Base-by-base conservation (phyloP, 2,888 invertebrate species). In the Escarpia spicata region DNA sequence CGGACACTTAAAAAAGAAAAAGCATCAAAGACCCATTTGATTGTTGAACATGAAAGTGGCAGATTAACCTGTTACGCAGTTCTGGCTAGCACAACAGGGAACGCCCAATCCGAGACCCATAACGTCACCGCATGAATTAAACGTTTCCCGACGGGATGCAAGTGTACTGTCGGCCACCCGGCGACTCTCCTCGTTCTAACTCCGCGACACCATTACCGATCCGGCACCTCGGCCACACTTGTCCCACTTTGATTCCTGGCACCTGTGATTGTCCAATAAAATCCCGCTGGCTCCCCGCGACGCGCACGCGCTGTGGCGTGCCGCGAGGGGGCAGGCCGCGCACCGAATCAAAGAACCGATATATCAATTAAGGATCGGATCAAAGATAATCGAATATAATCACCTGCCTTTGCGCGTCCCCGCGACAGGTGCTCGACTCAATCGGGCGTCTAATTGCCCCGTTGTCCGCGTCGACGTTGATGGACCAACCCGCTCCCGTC, bases 251-350 rank as follows among this genome's bases (percentile, higher is more conserved):
- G 75, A 75, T 75, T 75, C 75, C 26, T 2, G 75, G 6, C 75
- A 26, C 75, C 75, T 26, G 26, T 75, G 75, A 75, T 75, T 75
- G 75, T 26, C 75, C 75, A 75, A 75, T 75, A 75, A 75, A 75
- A 26, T 75, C 75, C 75, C 75, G 75, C 6, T 26, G 6, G 75
- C 75, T 26, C 75, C 75, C 75, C 26, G 75, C 75, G 75, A 15
- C 75, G 75, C 75, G 75, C 75, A 75, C 26, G 75, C 75, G 75
- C 75, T 26, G 75, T 75, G 75, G 26, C 75, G 75, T 75, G 75
- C 75, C 75, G 75, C 75, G 75, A 75, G 75, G n/a, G 75, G 75
- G 75, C 75, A 75, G 75, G 75, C 75, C 75, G 75, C 75, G 75
- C 75, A 6, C 75, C 26, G 75, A 75, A 75, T 75, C 75, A 75